These are phyloP conservation scores for Petrocephalus sullivani DNA, from an alignment of 2,797 vertebrate species.

Conservation along the genomic window DNA sequence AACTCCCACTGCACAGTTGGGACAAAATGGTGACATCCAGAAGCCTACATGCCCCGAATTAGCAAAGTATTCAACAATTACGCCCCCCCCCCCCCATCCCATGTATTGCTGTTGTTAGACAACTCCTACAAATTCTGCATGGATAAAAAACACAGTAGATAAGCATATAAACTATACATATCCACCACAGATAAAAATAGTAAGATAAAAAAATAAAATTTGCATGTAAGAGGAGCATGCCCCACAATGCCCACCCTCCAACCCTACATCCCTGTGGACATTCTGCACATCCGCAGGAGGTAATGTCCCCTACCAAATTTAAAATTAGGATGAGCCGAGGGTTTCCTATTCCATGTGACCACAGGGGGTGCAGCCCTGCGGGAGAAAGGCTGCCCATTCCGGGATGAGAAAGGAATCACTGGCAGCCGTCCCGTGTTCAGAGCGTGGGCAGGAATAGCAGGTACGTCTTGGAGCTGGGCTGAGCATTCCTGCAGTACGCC, in stretches of 20 bases:
- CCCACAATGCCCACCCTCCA: not conserved
- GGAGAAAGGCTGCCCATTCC: not conserved
- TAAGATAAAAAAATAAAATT: not conserved
- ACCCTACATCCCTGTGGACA: not conserved
- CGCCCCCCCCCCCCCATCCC: not conserved
- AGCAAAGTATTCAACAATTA: not conserved
- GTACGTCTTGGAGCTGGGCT: not conserved
- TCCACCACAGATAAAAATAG: not conserved
- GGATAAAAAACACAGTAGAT: not conserved
- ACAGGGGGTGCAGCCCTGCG: not conserved
- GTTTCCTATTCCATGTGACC: constrained; percentile 2
- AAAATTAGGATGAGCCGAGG: not conserved
- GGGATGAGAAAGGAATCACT: not conserved
- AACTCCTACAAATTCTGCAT: not conserved
- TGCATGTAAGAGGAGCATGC: not conserved
- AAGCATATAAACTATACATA: not conserved
- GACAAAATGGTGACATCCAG: not conserved
- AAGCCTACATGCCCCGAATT: not conserved
- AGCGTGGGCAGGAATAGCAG: not conserved
- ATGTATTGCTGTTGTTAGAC: not conserved
- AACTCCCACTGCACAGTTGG: not conserved
- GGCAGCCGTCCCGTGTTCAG: not conserved
- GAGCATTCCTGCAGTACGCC: constrained; percentile 26
- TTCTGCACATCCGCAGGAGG: not conserved
- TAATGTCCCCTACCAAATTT: not conserved